Evolutionary conservation across 2,113 vertebrate genomes (phyloP), one percentile per base, ranked within the genome.

Genomic region (Sturnira hondurensis): DNA sequence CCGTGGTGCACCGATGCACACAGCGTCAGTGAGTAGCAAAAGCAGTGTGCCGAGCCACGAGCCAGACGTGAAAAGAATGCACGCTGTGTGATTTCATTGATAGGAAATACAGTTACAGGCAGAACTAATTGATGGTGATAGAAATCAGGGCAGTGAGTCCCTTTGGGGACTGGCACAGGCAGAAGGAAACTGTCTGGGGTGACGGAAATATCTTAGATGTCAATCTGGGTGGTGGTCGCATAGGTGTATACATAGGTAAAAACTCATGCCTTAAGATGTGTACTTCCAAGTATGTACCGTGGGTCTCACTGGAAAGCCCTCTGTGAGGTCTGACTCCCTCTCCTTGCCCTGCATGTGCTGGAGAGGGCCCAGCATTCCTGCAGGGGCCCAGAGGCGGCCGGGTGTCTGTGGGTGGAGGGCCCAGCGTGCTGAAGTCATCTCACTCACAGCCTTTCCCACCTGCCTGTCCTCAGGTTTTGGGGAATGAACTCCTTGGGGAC

Each of bases 61-160:
- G 33, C 36, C 89, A 71, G 86, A 47, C 82, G 38, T 13, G 1
- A 11, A 28, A 56, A 47, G 74, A 38, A 43, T 22, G 10, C 3
- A 0, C 1, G 0, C 3, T 10, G 4, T n/a, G 9, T 22, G 74
- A 38, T 1, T 50, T 26, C 43, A 1, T 50, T 47, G 3, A 17
- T 2, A 38, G 36, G 56, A 70, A 45, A 54, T 22, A 19, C 71
- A 19, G 28, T 22, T 0, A 20, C 50, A 43, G 38, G 63, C 58
- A 33, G 65, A 86, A 45, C n/a, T 2, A 20, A 38, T 4, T 38
- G 9, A 0, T 13, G 47, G 80, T 13, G 54, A 41, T 24, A 67
- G 70, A 28, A 74, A 24, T 31, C 76, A 31, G 82, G 16, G 52
- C 43, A 24, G 31, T 5, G 16, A 12, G 76, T 36, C n/a, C 28